Conservation (phyloP, 2,113 vertebrate genomes). For the Pachycephala philippinensis region DNA sequence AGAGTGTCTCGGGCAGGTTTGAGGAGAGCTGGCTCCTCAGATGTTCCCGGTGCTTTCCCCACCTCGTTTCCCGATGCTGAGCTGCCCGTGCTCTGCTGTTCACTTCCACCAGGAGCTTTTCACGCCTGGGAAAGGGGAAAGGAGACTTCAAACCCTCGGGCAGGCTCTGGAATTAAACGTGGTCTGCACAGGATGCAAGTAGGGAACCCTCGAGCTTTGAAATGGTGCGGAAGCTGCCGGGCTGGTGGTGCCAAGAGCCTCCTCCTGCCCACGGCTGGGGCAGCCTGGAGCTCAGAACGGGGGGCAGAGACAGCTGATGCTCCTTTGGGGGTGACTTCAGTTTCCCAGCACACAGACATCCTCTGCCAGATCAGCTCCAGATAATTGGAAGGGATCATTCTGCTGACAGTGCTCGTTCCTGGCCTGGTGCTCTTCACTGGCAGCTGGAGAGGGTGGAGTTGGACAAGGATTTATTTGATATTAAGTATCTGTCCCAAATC, state of each 20-base stretch:
- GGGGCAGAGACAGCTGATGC: background rate
- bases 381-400: background rate
- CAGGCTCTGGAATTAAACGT: rapidly evolving
- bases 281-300: background rate
- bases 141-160: rapidly evolving
- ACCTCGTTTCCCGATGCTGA: background rate
- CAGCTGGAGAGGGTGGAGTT: background rate
- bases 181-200: background rate
- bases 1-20: background rate
- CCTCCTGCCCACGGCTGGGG: rapidly evolving
- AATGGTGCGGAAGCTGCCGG: rapidly evolving
- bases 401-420: background rate
- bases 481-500: background rate
- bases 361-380: background rate
- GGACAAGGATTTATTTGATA: background rate
- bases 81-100: background rate
- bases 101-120: background rate
- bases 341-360: background rate
- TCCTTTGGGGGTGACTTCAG: background rate
- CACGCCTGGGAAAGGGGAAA: background rate
- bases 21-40: background rate
- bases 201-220: background rate
- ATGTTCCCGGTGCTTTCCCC: background rate
- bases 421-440: background rate
- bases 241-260: rapidly evolving